Evolutionary conservation across 2,888 invertebrate genomes (phyloP).

Genomic region (Melipona beecheii): DNA sequence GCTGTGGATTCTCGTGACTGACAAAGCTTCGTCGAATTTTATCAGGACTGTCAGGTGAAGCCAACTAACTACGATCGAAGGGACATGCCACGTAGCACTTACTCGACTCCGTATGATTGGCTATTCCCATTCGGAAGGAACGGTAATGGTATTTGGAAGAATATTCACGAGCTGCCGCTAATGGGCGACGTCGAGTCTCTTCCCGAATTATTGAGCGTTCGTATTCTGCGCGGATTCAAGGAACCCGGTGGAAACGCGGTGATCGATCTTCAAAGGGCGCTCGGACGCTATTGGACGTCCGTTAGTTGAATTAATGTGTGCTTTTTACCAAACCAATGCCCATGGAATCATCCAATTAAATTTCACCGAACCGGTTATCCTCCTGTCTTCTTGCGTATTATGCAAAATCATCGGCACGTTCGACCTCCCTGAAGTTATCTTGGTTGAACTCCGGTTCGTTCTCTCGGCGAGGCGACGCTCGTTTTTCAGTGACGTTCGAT

Average conservation of each 20-base stretch:
- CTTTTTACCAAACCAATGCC: constrained; percentile 12
- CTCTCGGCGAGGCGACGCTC: not conserved
- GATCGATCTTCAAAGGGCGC: constrained; percentile 68
- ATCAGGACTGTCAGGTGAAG: constrained; percentile 22
- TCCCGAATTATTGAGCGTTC: constrained; percentile 66
- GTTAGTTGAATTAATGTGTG: constrained; percentile 59
- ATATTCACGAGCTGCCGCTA: constrained; percentile 63
- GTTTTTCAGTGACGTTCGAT: too few species aligned
- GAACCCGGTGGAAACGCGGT: constrained; percentile 62
- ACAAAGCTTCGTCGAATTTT: not conserved
- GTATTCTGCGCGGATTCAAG: constrained; percentile 68
- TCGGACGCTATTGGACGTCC: constrained; percentile 67
- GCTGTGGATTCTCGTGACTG: too few species aligned
- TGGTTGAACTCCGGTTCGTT: too few species aligned
- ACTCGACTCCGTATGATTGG: constrained; percentile 76
- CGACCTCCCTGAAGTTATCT: not conserved
- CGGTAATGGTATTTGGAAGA: constrained; percentile 61
- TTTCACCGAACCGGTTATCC: not conserved
- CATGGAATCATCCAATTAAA: constrained; percentile 32
- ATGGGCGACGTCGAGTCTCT: constrained; percentile 20
- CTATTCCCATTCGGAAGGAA: constrained; percentile 76
- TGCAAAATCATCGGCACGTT: constrained; percentile 2
- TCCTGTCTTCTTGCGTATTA: constrained; percentile 9
- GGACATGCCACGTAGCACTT: constrained; percentile 71
- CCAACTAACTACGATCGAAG: constrained; percentile 62